Evolutionary conservation across 2,888 invertebrate genomes (phyloP), one percentile per base, ranked within the genome.

Genomic region (Rapana venosa): DNA sequence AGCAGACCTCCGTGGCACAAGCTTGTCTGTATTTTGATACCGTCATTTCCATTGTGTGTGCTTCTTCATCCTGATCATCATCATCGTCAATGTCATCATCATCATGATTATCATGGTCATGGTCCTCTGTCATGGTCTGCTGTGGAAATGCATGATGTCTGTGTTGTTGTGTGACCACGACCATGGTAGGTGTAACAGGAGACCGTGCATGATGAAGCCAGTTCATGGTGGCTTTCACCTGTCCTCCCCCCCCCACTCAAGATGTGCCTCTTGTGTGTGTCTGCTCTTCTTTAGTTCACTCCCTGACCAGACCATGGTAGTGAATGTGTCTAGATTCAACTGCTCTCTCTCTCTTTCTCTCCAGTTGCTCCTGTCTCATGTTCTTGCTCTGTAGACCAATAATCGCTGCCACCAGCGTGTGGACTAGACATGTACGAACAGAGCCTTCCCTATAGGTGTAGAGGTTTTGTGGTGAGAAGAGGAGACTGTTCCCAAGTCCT

Each of bases 261-360:
- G 81, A 83, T 83, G 81, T 83, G 81, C 81, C 81, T 83, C 81
- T 79, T 79, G 77, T 13, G 30, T 66, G 66, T 83, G 81, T 83
- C 81, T 83, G 81, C 81, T 83, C 81, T 36, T 47, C 47, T 83
- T 36, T 83, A 30, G 81, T 47, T 20, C 26, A 26, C 26, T 47
- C 81, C 22, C 30, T 83, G 81, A 36, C 36, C 36, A 26, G 81
- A 36, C 47, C 22, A 47, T 83, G 81, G 81, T 36, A 83, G 47
- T 83, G 47, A 13, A 1, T 83, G 47, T 83, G 81, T 66, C 20
- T 83, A 83, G 81, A 47, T 8, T 47, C 26, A 26, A 22, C 17
- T 66, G 26, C 66, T 66, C 66, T 26, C 66, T 66, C 13, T 66
- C 26, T 66, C 47, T 47, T 47, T 47, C n/a, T n/a, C 66, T 13